These are phyloP conservation scores for Drosophila merina DNA, from an alignment of 2,888 invertebrate species.

Conservation along the genomic window DNA sequence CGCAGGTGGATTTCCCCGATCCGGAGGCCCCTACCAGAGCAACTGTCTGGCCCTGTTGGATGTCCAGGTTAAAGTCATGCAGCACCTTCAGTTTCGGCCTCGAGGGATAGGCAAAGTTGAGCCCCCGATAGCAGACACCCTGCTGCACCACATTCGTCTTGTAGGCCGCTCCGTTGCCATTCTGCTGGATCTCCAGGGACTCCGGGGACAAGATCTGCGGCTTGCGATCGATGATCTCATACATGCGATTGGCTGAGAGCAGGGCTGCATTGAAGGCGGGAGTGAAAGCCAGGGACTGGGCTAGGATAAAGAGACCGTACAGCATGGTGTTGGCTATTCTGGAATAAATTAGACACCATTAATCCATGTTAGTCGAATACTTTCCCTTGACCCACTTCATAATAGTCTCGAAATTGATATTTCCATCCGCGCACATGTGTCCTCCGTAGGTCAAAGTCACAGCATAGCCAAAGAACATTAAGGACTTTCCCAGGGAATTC, in stretches of 20 bases:
- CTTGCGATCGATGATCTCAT: constrained; percentile 86
- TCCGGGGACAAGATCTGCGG: constrained; percentile 85
- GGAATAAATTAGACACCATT: not conserved
- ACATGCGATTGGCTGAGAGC: constrained; percentile 88
- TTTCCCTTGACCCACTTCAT: constrained; percentile 86
- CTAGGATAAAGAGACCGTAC: constrained; percentile 91
- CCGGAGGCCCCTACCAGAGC: constrained; percentile 90
- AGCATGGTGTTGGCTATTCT: constrained; percentile 90
- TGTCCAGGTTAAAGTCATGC: constrained; percentile 87
- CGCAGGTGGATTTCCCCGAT: constrained; percentile 92
- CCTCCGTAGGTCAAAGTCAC: constrained; percentile 90
- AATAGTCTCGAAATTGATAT: constrained; percentile 87
- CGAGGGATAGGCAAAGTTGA: constrained; percentile 92
- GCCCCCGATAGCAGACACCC: constrained; percentile 85
- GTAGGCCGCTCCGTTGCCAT: constrained; percentile 48
- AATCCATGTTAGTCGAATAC: not conserved
- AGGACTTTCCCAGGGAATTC: constrained; percentile 88
- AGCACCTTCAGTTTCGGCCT: constrained; percentile 90
- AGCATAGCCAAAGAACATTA: constrained; percentile 90
- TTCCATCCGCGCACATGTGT: constrained; percentile 87
- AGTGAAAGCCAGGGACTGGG: constrained; percentile 90
- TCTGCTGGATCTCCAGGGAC: constrained; percentile 17
- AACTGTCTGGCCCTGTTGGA: constrained; percentile 89
- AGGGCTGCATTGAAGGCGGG: constrained; percentile 90
- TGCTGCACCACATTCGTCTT: constrained; percentile 63